A percentile compares a stretch with the other conserved stretches of the same genome.
Evolutionary conservation across 2,888 invertebrate species (phyloP).

Genomic region (Exocentrus adspersus): DNA sequence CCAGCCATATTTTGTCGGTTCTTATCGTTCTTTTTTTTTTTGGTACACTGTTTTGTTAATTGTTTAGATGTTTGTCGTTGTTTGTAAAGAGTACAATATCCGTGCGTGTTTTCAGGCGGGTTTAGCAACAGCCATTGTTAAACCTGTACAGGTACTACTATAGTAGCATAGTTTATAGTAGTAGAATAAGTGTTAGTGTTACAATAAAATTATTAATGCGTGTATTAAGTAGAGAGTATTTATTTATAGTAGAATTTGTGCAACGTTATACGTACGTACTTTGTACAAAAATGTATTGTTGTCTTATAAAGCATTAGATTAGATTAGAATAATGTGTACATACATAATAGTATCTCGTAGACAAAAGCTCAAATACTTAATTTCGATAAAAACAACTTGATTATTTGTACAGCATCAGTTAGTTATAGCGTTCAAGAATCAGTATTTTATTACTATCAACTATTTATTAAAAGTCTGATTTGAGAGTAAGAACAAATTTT

Average conservation of each 20-base stretch:
- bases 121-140: slow-evolving; percentile 44
- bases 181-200: no score
- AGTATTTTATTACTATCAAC: no score
- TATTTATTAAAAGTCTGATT: no score
- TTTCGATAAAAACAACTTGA: no score
- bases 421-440: no score
- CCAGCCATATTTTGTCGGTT: slow-evolving; percentile 38
- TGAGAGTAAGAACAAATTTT: no score
- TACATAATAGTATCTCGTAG: no score
- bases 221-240: no score
- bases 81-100: slow-evolving; percentile 16
- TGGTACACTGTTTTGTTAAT: slow-evolving; percentile 24
- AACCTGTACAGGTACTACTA: slow-evolving; percentile 18
- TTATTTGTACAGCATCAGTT: not conserved
- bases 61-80: slow-evolving; percentile 39
- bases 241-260: slow-evolving; percentile 4
- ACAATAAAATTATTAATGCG: no score
- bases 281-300: slow-evolving; percentile 21
- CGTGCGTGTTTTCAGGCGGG: slow-evolving; percentile 19
- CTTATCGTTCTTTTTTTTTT: slow-evolving; percentile 26
- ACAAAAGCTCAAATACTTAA: no score
- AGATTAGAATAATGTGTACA: slow-evolving; percentile 13
- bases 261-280: slow-evolving; percentile 23
- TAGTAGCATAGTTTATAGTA: no score
- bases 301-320: not conserved